Base-by-base conservation (phyloP, 2,797 vertebrate species). In the Urosaurus nigricauda region DNA sequence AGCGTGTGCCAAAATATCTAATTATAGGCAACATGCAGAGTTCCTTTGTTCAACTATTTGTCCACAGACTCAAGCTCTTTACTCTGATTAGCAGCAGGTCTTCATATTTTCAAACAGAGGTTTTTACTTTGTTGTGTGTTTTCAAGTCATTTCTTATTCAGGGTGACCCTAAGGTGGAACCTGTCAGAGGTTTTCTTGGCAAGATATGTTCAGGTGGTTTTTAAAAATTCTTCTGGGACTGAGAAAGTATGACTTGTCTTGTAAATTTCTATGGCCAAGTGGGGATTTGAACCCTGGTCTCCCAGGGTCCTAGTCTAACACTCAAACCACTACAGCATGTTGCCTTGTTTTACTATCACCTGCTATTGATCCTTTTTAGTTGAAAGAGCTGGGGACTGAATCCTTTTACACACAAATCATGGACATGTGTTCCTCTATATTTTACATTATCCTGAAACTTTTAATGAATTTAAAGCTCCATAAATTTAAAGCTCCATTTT, bases 391-490 rank as follows among this genome's bases (percentile, higher is more conserved):
- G 29, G 37, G 29, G 60, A 47, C 5, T 43, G 26, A 83, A 40
- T 65, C 32, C 7, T 11, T 60, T 40, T 83, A 17, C 63, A n/a
- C 29, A n/a, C 4, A 43, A 47, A 37, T 6, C 35, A 21, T 21
- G 35, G 17, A 13, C 4, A 91, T 89, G 86, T 90, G 88, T 13
- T 82, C 16, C 53, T 87, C 58, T 11, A 92, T 80, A 90, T 91
- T 92, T 92, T 90, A 90, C 68, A 90, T 53, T 63, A 86, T 71
- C 68, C 40, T 81, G 56, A 92, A 71, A 91, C 84, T 43, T 37
- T 88, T 19, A 90, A 91, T 83, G 29, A 88, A 89, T 90, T 92
- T 89, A 73, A 5, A n/a, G n/a, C n/a, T n/a, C n/a, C 35, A 53
- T 53, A 60, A 88, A 85, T 87, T 73, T 51, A 60, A 81, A 68